These are phyloP conservation scores for Scaptomyza hsui DNA, from an alignment of 1,140 invertebrate species.

Conservation along the genomic window DNA sequence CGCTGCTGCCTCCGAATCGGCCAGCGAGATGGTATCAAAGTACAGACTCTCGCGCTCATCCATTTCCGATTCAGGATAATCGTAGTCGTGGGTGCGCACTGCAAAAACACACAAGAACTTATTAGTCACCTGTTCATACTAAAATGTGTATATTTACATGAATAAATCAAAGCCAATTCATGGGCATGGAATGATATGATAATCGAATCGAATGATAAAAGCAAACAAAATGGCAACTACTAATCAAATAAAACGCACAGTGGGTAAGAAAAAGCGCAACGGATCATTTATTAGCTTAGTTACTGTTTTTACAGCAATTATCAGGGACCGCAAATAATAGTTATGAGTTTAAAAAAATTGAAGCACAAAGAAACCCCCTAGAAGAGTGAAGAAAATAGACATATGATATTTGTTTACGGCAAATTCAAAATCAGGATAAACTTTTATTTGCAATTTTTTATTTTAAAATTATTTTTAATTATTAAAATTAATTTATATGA, in stretches of 20 bases:
- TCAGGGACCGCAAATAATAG: too few relatives aligned
- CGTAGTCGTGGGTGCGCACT: slow-evolving; percentile 83
- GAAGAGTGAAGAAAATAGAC: too few relatives aligned
- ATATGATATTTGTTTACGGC: too few relatives aligned
- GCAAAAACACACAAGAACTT: slow-evolving; percentile 38
- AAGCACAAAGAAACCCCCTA: too few relatives aligned
- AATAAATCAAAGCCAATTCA: neutral
- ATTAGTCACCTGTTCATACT: slow-evolving; percentile 40
- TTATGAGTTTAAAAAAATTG: too few relatives aligned
- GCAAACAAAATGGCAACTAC: slow-evolving; percentile 6
- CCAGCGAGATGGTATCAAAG: slow-evolving; percentile 82
- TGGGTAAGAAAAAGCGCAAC: too few relatives aligned
- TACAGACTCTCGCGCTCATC: slow-evolving; percentile 83
- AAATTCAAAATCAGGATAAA: too few relatives aligned
- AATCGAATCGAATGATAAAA: slow-evolving; percentile 34
- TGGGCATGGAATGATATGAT: slow-evolving; percentile 12
- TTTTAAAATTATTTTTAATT: too few relatives aligned
- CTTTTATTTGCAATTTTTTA: too few relatives aligned
- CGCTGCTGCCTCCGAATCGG: slow-evolving; percentile 78
- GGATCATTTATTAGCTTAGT: too few relatives aligned
- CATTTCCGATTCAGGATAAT: slow-evolving; percentile 82
- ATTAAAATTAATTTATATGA: too few relatives aligned
- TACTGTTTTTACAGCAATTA: too few relatives aligned
- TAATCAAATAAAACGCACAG: slow-evolving; percentile 24
- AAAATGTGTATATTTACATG: neutral